These are phyloP conservation scores for Drosophila hydei DNA, from an alignment of 1,140 invertebrate genomes.

Conservation along the genomic window DNA sequence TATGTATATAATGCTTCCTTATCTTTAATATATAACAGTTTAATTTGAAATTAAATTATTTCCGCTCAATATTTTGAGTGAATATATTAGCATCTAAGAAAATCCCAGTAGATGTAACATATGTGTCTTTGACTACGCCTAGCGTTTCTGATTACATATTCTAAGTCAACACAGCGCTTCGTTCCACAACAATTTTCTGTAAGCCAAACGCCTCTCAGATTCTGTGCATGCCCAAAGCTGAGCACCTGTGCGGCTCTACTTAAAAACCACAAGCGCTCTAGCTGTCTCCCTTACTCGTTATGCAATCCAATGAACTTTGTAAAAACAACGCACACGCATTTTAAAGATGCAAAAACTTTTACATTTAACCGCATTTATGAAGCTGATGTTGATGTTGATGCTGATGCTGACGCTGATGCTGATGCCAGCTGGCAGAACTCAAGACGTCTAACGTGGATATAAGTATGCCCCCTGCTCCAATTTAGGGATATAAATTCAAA, in stretches of 20 bases:
- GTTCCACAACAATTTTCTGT: background rate
- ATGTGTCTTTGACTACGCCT: no score
- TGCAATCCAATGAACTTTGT: conserved; percentile 55
- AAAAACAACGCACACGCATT: conserved; percentile 64
- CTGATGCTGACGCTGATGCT: background rate
- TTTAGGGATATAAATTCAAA: conserved; percentile 24
- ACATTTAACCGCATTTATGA: conserved; percentile 80
- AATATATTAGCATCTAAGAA: no score
- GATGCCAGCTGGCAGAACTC: conserved; percentile 50
- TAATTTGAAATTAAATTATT: background rate
- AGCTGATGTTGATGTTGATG: conserved; percentile 6
- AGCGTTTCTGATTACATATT: no score
- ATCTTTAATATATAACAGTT: background rate
- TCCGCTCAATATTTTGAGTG: no score
- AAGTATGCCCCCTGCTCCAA: background rate
- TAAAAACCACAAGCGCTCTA: conserved; percentile 7
- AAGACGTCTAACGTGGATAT: conserved; percentile 5
- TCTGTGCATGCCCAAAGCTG: conserved; percentile 35
- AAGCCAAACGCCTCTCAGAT: conserved; percentile 20
- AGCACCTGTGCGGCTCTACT: conserved; percentile 23
- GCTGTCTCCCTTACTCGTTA: background rate
- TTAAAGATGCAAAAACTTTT: conserved; percentile 73
- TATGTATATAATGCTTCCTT: no score
- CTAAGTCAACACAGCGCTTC: background rate
- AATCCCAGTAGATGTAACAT: no score